Conservation (phyloP, 2,113 vertebrate genomes). For the Platysteira castanea region DNA sequence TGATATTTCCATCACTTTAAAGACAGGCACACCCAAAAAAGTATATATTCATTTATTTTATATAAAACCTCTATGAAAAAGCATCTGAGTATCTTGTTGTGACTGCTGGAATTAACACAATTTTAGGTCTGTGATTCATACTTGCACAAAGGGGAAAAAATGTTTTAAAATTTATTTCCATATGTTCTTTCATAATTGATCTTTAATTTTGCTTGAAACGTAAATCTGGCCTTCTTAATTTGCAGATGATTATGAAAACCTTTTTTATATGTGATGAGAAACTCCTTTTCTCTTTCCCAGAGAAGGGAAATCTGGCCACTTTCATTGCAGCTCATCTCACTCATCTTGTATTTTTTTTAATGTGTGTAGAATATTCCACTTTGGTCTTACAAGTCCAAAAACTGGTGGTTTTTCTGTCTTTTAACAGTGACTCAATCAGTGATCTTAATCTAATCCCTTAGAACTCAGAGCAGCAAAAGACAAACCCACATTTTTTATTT, state of each 20-base stretch:
- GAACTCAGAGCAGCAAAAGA: not conserved
- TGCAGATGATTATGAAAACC: not conserved
- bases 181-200: not conserved
- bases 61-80: not conserved
- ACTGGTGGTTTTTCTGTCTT: rapidly evolving
- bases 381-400: not conserved
- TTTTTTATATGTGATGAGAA: not conserved
- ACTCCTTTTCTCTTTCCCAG: not conserved
- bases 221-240: not conserved
- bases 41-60: not conserved
- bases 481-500: not conserved
- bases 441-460: not conserved
- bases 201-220: not conserved
- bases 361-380: not conserved
- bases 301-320: not conserved
- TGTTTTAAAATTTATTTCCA: not conserved
- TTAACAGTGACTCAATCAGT: not conserved
- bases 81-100: not conserved
- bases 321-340: not conserved
- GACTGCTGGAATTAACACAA: not conserved
- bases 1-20: not conserved
- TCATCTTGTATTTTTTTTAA: not conserved
- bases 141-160: not conserved
- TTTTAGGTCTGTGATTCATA: not conserved
- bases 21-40: not conserved